A percentile compares a stretch with the other conserved stretches of the same genome.
phyloP scores from a whole-genome alignment of 2,113 vertebrate species.

The Orientallactaga bullata region DNA sequence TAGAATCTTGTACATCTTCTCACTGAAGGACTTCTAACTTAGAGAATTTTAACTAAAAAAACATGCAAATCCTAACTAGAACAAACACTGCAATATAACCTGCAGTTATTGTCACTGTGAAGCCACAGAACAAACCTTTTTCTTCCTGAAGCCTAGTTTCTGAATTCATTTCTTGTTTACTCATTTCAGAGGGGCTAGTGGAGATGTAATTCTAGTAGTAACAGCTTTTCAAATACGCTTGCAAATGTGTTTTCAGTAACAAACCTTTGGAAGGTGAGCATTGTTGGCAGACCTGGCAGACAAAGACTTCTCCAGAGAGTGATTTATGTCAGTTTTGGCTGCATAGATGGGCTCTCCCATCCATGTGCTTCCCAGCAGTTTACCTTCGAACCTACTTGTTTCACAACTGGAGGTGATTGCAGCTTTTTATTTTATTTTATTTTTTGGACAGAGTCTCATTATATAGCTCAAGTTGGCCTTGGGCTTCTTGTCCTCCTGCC shows the following conservation, averaged over 20 bases:
- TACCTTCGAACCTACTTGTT: not conserved
- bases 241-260: not conserved
- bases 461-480: not conserved
- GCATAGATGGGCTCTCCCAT: no score
- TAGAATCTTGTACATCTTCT: not conserved
- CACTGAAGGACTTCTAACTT: not conserved
- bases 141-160: slow-evolving; percentile 29
- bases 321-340: not conserved
- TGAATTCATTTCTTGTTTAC: slow-evolving; percentile 28
- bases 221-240: not conserved
- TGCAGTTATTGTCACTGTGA: slow-evolving; percentile 16
- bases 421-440: not conserved
- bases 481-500: not conserved
- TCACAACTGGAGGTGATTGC: not conserved
- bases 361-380: not conserved
- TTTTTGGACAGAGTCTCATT: not conserved
- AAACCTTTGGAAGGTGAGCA: not conserved
- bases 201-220: not conserved
- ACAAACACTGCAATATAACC: not conserved
- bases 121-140: slow-evolving; percentile 13
- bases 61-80: not conserved
- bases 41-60: not conserved
- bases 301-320: not conserved
- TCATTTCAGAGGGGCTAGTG: slow-evolving; percentile 16
- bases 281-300: not conserved